These are phyloP conservation scores for Meriones psammophilus DNA, from an alignment of 2,797 vertebrate species.

Conservation along the genomic window DNA sequence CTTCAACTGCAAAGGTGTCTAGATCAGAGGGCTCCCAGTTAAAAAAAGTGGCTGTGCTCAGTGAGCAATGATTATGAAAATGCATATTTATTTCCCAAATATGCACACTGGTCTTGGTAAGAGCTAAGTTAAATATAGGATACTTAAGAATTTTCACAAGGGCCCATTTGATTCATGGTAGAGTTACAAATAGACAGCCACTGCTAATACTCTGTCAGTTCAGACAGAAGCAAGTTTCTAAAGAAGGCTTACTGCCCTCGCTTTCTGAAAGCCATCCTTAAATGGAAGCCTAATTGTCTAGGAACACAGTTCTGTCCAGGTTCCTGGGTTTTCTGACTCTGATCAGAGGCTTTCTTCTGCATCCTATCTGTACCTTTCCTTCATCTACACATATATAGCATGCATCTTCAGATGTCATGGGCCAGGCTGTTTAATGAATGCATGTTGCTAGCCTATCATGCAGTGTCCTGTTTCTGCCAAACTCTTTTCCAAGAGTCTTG, in stretches of 20 bases:
- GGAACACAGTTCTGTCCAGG: background rate
- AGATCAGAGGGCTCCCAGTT: conserved; percentile 21
- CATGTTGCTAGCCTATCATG: background rate
- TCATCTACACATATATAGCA: background rate
- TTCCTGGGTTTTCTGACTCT: background rate
- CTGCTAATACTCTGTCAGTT: background rate
- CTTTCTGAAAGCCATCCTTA: background rate
- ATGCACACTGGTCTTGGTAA: conserved; percentile 57
- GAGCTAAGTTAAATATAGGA: conserved; percentile 50
- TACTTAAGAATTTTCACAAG: conserved; percentile 1
- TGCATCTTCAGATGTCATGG: background rate
- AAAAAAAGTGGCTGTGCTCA: conserved; percentile 28
- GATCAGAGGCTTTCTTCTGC: background rate
- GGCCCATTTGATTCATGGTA: background rate
- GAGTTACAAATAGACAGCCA: background rate
- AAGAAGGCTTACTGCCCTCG: conserved; percentile 4
- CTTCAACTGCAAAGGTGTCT: background rate
- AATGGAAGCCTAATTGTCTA: background rate
- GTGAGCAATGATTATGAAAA: conserved; percentile 40
- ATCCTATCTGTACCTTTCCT: background rate
- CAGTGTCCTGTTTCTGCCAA: conserved; percentile 1
- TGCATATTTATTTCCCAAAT: background rate
- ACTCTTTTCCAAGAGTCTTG: conserved; percentile 11
- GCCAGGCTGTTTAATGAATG: background rate
- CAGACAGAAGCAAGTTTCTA: background rate